Percentiles rank a stretch among this genome's conserved stretches.
Evolutionary conservation across 2,888 invertebrate species (phyloP).

Genomic region (Ryuthela nishihirai): DNA sequence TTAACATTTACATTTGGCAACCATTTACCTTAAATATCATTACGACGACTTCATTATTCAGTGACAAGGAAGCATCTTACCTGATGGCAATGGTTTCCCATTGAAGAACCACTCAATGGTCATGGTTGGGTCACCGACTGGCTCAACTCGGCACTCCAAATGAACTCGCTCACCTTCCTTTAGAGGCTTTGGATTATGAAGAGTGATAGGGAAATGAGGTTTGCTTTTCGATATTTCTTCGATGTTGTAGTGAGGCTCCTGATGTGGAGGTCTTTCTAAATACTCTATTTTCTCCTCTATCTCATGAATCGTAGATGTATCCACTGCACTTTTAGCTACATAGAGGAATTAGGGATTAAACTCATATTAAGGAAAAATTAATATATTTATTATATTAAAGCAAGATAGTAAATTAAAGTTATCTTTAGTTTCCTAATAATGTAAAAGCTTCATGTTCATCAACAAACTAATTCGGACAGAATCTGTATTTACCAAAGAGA

Average conservation of each 20-base stretch:
- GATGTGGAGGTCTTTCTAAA: slow-evolving; percentile 77
- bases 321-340: slow-evolving; percentile 78
- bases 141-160: slow-evolving; percentile 91
- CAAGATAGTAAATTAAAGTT: too few species aligned
- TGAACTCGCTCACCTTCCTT: slow-evolving; percentile 86
- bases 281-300: slow-evolving; percentile 80
- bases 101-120: slow-evolving; percentile 94
- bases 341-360: too few species aligned
- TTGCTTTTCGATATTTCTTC: slow-evolving; percentile 91
- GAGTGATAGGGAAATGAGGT: slow-evolving; percentile 86
- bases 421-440: too few species aligned
- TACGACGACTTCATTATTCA: too few species aligned
- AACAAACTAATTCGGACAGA: too few species aligned
- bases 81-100: slow-evolving; percentile 52
- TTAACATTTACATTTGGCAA: too few species aligned
- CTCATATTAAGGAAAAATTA: too few species aligned
- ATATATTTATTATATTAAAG: too few species aligned
- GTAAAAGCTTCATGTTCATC: too few species aligned
- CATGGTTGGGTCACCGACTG: slow-evolving; percentile 84
- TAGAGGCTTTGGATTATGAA: slow-evolving; percentile 78
- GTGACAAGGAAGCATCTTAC: slow-evolving; percentile 63
- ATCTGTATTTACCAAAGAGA: too few species aligned
- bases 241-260: slow-evolving; percentile 82
- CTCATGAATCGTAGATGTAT: slow-evolving; percentile 85
- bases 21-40: too few species aligned